These are phyloP conservation scores for Barbus barbus DNA, from an alignment of 2,113 vertebrate species.

Conservation along the genomic window DNA sequence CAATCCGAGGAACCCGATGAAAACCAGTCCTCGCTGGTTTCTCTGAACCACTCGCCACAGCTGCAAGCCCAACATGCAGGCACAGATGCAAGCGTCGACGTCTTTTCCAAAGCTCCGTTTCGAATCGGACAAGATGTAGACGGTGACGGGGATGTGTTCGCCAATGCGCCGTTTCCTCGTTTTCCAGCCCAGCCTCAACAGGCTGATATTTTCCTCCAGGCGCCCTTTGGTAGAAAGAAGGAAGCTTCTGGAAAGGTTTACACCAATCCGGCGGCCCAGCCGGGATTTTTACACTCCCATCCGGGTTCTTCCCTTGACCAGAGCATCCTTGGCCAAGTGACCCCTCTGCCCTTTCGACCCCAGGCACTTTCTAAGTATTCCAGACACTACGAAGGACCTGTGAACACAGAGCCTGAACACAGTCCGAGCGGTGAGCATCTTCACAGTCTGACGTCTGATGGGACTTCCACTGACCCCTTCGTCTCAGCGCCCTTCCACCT, in stretches of 20 bases:
- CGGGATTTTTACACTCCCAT: slow-evolving; percentile 18
- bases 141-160: slow-evolving; percentile 79
- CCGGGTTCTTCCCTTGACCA: slow-evolving; percentile 68
- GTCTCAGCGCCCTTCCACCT: slow-evolving; percentile 90
- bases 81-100: slow-evolving; percentile 66
- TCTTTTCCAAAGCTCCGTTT: slow-evolving; percentile 91
- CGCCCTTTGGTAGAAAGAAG: slow-evolving; percentile 90
- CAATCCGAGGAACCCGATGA: neutral
- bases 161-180: slow-evolving; percentile 88
- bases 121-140: slow-evolving; percentile 64
- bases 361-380: slow-evolving; percentile 92
- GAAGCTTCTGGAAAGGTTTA: slow-evolving; percentile 63
- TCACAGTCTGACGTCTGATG: slow-evolving; percentile 83
- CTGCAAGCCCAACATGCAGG: no score
- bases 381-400: slow-evolving; percentile 87
- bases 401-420: slow-evolving; percentile 75
- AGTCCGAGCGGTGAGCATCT: slow-evolving; percentile 42
- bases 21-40: neutral
- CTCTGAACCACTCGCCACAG: slow-evolving; percentile 7
- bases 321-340: slow-evolving; percentile 66
- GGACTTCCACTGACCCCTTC: slow-evolving; percentile 82
- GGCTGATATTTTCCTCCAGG: slow-evolving; percentile 87
- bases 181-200: slow-evolving; percentile 66
- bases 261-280: no score
- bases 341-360: slow-evolving; percentile 82